These are phyloP conservation scores for Steinernema hermaphroditum DNA, from an alignment of 2,888 invertebrate genomes.

Conservation along the genomic window DNA sequence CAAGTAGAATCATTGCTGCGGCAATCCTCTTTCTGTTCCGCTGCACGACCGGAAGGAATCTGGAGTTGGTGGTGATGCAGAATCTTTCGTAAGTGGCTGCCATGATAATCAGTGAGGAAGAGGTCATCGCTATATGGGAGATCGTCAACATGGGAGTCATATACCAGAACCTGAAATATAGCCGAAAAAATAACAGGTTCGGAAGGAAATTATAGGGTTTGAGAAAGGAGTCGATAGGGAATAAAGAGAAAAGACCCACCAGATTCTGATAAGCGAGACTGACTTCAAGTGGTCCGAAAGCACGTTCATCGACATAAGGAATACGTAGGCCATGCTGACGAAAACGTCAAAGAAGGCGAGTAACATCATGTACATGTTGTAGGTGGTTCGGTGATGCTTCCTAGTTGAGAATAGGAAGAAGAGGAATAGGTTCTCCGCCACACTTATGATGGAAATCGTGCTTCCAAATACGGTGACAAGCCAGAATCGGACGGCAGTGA, in stretches of 20 bases:
- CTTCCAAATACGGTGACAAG: slow-evolving; percentile 61
- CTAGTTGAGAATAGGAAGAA: slow-evolving; percentile 55
- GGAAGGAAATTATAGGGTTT: background rate
- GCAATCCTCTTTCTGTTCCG: slow-evolving; percentile 47
- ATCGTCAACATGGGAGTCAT: slow-evolving; percentile 64
- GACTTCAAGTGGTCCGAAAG: slow-evolving; percentile 56
- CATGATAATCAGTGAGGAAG: slow-evolving; percentile 61
- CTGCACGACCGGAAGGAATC: slow-evolving; percentile 49
- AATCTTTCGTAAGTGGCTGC: slow-evolving; percentile 61
- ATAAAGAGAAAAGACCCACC: slow-evolving; percentile 43
- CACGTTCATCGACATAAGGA: slow-evolving; percentile 63
- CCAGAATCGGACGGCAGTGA: slow-evolving; percentile 48
- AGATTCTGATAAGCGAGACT: slow-evolving; percentile 50
- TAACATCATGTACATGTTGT: slow-evolving; percentile 62
- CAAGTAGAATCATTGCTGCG: slow-evolving; percentile 53
- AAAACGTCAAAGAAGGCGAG: slow-evolving; percentile 64
- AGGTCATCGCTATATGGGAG: slow-evolving; percentile 64
- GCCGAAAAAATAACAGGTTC: slow-evolving; percentile 21
- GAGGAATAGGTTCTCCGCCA: slow-evolving; percentile 58
- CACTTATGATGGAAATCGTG: slow-evolving; percentile 52
- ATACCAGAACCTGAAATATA: slow-evolving; percentile 54
- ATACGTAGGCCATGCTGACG: slow-evolving; percentile 58
- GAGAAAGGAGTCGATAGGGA: background rate
- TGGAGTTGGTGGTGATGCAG: slow-evolving; percentile 55
- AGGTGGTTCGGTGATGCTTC: slow-evolving; percentile 54